Conservation (phyloP, 2,113 vertebrate genomes). For the Python bivittatus region DNA sequence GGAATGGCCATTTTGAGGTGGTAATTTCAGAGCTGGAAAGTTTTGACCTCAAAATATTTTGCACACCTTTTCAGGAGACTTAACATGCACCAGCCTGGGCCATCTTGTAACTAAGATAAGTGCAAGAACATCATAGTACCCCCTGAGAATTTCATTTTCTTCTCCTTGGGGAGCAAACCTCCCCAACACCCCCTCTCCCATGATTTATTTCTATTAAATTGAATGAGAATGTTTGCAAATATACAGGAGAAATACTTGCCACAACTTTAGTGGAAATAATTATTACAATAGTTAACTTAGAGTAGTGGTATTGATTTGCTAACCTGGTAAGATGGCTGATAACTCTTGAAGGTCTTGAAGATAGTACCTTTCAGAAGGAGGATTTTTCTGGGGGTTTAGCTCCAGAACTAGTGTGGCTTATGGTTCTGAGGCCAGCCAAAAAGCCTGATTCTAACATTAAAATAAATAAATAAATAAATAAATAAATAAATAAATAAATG, state of each 20-base stretch:
- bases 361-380: background rate
- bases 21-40: background rate
- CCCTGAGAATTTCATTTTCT: background rate
- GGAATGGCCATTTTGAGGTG: background rate
- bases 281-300: background rate
- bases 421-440: slow-evolving; percentile 18
- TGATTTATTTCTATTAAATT: background rate
- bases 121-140: background rate
- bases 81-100: background rate
- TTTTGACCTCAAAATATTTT: background rate
- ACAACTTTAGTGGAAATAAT: background rate
- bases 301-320: background rate
- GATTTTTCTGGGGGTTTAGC: background rate
- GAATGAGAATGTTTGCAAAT: background rate
- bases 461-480: too few relatives aligned
- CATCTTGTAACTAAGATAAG: background rate
- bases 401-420: slow-evolving; percentile 6
- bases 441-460: slow-evolving; percentile 19
- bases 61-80: background rate
- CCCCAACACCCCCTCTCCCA: background rate
- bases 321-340: background rate
- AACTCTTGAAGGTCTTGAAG: background rate
- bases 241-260: background rate
- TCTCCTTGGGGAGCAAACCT: background rate
- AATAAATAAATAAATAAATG: background rate